Evolutionary conservation across 1,140 invertebrate species (phyloP).

Genomic region (Diploscapter pachys): DNA sequence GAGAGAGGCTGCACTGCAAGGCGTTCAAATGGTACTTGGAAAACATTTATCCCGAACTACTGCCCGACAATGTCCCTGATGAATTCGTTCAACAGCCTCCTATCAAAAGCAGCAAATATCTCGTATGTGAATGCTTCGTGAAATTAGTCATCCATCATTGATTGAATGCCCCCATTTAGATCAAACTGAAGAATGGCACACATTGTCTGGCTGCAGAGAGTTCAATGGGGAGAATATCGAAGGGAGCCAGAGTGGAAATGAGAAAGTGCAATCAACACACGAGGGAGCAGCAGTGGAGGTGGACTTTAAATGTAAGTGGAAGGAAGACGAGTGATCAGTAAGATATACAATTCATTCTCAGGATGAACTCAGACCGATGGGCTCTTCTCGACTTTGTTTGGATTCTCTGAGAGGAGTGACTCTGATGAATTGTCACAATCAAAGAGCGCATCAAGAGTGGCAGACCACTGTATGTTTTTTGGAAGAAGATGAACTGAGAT

Average conservation of each 20-base stretch:
- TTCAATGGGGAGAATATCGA: slow-evolving; percentile 27
- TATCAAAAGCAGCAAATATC: slow-evolving; percentile 19
- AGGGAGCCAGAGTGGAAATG: slow-evolving; percentile 32
- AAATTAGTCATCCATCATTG: background rate
- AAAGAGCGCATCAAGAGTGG: slow-evolving; percentile 39
- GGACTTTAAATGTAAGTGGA: slow-evolving; percentile 4
- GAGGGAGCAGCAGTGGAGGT: slow-evolving; percentile 33
- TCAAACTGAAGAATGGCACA: slow-evolving; percentile 28
- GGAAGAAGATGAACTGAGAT: background rate
- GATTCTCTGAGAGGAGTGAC: slow-evolving; percentile 29
- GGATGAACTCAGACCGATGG: slow-evolving; percentile 38
- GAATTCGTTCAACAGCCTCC: slow-evolving; percentile 25
- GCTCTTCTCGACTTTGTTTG: slow-evolving; percentile 37
- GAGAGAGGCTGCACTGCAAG: slow-evolving; percentile 84
- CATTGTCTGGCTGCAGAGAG: slow-evolving; percentile 34
- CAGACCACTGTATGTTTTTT: slow-evolving; percentile 18
- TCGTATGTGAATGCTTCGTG: slow-evolving; percentile 17
- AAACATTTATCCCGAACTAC: slow-evolving; percentile 40
- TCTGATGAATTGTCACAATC: slow-evolving; percentile 40
- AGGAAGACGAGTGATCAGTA: background rate
- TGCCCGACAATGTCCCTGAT: slow-evolving; percentile 33
- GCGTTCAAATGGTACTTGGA: slow-evolving; percentile 90
- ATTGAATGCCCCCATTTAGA: slow-evolving; percentile 17
- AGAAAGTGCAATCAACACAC: slow-evolving; percentile 21
- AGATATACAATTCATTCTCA: slow-evolving; percentile 9